phyloP scores from a whole-genome alignment of 1,140 invertebrate species.

The Zaprionus capensis region DNA sequence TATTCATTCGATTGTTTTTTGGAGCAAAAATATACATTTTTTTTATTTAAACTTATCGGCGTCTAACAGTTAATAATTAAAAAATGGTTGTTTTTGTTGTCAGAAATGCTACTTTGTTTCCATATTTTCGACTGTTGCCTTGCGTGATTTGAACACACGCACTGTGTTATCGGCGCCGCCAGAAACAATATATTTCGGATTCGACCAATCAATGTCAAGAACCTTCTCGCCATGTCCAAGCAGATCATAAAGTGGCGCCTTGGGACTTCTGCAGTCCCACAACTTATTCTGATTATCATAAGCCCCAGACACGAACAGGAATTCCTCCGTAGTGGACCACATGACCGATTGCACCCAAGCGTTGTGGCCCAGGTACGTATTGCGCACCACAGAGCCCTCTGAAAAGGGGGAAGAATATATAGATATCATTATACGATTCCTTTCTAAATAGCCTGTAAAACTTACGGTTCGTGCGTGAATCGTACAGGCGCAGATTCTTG shows the following conservation, averaged over 20 bases:
- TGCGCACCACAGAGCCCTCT: constrained; percentile 95
- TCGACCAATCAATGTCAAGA: constrained; percentile 96
- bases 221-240: constrained; percentile 97
- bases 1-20: constrained; percentile 10
- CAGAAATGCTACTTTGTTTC: constrained; percentile 53
- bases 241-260: constrained; percentile 96
- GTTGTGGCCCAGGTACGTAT: constrained; percentile 94
- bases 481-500: constrained; percentile 94
- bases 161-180: constrained; percentile 97
- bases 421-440: not conserved
- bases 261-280: constrained; percentile 97
- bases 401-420: constrained; percentile 31
- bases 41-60: constrained; percentile 46
- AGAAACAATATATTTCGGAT: constrained; percentile 93
- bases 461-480: constrained; percentile 93
- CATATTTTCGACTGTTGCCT: constrained; percentile 57
- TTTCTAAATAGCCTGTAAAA: constrained; percentile 13
- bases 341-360: constrained; percentile 95
- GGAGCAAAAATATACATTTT: constrained; percentile 39
- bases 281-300: constrained; percentile 96
- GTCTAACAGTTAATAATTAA: constrained; percentile 34
- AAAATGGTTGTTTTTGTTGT: constrained; percentile 15
- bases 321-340: constrained; percentile 94
- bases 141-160: constrained; percentile 92
- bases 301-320: constrained; percentile 96